Conservation (phyloP, 2,797 vertebrate genomes). For the Mallotus villosus region DNA sequence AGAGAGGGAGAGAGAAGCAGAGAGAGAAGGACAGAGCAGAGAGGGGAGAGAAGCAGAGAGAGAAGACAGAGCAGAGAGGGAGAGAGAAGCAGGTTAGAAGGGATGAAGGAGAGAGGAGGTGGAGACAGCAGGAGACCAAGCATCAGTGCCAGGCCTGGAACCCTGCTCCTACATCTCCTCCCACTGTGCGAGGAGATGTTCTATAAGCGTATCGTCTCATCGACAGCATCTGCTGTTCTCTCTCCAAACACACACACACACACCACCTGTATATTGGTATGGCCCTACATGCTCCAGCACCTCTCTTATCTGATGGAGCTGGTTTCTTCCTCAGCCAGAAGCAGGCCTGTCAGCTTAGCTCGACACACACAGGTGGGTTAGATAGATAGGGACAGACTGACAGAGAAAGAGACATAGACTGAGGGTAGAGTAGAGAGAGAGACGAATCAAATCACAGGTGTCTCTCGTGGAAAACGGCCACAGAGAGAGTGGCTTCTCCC, state of each 20-base stretch:
- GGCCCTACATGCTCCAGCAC: slow-evolving; percentile 52
- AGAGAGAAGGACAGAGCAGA: background rate
- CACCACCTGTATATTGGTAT: slow-evolving; percentile 41
- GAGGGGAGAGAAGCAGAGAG: background rate
- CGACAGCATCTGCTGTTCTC: slow-evolving; percentile 58
- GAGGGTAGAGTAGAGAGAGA: background rate
- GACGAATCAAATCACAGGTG: background rate
- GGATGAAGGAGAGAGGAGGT: background rate
- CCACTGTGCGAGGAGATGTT: slow-evolving; percentile 71
- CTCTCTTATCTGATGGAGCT: slow-evolving; percentile 62
- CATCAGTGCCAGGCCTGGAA: slow-evolving; percentile 34
- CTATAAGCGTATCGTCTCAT: slow-evolving; percentile 76
- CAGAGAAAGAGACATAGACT: background rate
- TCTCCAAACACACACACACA: slow-evolving; percentile 49
- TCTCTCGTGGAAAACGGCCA: too few relatives aligned
- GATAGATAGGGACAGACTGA: slow-evolving; percentile 25
- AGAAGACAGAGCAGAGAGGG: background rate
- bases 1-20: background rate
- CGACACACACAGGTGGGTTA: slow-evolving; percentile 41
- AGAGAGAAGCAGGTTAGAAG: background rate
- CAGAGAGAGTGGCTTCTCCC: background rate
- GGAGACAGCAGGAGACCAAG: background rate
- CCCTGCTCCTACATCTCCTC: slow-evolving; percentile 41
- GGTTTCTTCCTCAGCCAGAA: slow-evolving; percentile 24
- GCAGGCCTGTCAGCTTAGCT: slow-evolving; percentile 19